These are phyloP conservation scores for Nothocercus julius DNA, from an alignment of 2,113 vertebrate species.

Conservation along the genomic window DNA sequence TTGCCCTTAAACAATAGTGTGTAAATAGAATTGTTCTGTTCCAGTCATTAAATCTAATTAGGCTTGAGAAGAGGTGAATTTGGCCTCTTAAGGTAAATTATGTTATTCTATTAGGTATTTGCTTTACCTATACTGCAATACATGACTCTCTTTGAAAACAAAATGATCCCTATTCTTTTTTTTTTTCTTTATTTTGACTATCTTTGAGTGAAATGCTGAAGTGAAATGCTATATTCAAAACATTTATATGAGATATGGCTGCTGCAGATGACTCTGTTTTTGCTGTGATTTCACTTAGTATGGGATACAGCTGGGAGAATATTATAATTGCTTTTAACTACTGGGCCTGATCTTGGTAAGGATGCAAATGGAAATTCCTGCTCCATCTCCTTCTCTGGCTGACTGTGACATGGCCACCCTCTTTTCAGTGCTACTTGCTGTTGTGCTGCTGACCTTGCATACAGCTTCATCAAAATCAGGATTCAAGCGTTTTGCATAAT, in stretches of 20 bases:
- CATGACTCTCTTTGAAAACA: not conserved
- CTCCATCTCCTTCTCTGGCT: not conserved
- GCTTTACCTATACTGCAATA: not conserved
- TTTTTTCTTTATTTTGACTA: not conserved
- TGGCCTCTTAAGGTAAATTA: not conserved
- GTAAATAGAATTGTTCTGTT: slow-evolving; percentile 41
- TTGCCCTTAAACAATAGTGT: not conserved
- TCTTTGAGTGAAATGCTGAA: not conserved
- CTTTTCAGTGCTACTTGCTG: not conserved
- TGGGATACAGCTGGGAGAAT: not conserved
- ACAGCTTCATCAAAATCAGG: not conserved
- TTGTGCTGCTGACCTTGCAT: not conserved
- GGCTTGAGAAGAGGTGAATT: slow-evolving; percentile 20
- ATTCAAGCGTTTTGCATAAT: not conserved
- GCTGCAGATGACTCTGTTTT: not conserved
- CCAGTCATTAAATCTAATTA: slow-evolving; percentile 48
- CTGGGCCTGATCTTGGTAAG: not conserved
- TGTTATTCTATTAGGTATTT: not conserved
- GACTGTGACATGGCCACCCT: not conserved
- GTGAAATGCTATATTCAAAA: not conserved
- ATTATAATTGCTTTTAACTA: not conserved
- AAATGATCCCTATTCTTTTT: not conserved
- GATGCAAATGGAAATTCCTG: not conserved
- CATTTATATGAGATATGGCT: not conserved
- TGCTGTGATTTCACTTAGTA: not conserved